These are phyloP conservation scores for Nanger granti DNA, from an alignment of 2,113 vertebrate species.

Conservation along the genomic window DNA sequence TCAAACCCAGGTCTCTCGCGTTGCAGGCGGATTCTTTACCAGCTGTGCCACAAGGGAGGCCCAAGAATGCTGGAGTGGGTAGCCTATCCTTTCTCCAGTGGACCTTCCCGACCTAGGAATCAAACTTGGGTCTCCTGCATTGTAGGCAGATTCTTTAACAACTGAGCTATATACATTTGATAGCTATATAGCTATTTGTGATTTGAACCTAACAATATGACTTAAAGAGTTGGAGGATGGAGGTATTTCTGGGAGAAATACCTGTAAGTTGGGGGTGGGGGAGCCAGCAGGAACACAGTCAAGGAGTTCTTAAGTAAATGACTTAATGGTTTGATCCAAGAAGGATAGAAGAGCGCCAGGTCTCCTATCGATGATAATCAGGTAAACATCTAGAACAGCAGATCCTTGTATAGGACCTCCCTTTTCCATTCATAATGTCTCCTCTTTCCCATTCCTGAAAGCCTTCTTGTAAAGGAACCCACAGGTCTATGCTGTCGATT, in stretches of 20 bases:
- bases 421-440: not conserved
- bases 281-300: not conserved
- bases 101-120: not conserved
- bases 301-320: not conserved
- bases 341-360: not conserved
- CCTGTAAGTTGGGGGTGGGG: rapidly evolving
- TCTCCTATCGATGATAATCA: not conserved
- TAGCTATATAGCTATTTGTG: not conserved
- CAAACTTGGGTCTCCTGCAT: not conserved
- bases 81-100: not conserved
- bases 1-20: not conserved
- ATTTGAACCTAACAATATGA: not conserved
- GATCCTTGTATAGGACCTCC: not conserved
- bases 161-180: not conserved
- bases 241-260: not conserved
- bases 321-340: not conserved
- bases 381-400: no score
- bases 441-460: not conserved
- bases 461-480: not conserved
- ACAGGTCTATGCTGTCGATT: not conserved
- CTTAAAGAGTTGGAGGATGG: not conserved
- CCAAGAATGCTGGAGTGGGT: not conserved
- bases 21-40: not conserved
- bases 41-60: not conserved
- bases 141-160: not conserved